Percentiles rank a stretch among this genome's conserved stretches.
Conservation (phyloP, 2,888 invertebrate species). For the Carpatolechia fugitivella region DNA sequence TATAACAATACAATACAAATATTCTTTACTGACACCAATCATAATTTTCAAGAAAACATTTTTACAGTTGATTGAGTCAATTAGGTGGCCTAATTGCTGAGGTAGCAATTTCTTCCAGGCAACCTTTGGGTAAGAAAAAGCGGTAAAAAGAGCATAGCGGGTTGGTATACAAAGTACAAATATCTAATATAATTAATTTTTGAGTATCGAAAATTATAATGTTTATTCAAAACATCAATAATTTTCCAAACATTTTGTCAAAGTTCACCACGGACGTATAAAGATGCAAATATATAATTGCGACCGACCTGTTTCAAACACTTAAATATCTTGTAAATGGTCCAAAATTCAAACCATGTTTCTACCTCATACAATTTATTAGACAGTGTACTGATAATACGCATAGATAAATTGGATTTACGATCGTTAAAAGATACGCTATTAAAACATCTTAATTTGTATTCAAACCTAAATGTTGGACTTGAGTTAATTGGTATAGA, state of each 20-base stretch:
- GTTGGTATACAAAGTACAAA: no score
- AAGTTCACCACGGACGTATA: constrained; percentile 2
- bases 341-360: constrained; percentile 14
- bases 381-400: constrained; percentile 15
- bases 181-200: no score
- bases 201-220: no score
- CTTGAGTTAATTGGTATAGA: background rate
- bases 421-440: constrained; percentile 6
- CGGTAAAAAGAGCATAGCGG: no score
- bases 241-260: background rate
- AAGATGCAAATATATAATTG: background rate
- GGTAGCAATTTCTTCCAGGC: no score
- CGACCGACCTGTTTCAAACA: background rate
- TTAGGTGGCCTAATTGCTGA: no score
- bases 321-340: constrained; percentile 9
- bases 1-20: no score
- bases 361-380: constrained; percentile 16
- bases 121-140: no score
- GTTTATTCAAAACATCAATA: background rate
- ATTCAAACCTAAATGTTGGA: background rate
- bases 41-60: no score
- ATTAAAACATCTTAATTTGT: constrained; percentile 18
- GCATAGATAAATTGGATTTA: constrained; percentile 13
- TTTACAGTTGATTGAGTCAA: no score
- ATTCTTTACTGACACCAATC: no score